phyloP scores from a whole-genome alignment of 2,888 invertebrate species.

The Patella pellucida region DNA sequence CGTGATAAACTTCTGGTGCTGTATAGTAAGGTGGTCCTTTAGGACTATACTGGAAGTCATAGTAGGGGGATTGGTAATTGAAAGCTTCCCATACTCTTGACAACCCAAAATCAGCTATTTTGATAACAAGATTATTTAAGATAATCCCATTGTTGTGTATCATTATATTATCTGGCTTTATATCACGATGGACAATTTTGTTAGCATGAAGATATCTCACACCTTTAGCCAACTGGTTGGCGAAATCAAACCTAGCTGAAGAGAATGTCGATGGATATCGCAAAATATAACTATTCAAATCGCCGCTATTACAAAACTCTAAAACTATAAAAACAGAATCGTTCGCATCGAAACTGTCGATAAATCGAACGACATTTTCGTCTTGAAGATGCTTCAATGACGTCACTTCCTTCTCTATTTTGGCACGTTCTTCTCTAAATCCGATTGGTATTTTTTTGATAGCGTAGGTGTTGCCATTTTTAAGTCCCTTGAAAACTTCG shows the following conservation, averaged over 20 bases:
- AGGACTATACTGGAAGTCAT: not conserved
- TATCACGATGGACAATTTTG: not conserved
- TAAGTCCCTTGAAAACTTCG: not conserved
- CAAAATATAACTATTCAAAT: not conserved
- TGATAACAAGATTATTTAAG: not conserved
- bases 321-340: not conserved
- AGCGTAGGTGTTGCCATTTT: not conserved
- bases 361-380: not conserved
- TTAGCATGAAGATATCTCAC: not conserved
- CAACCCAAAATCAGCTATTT: not conserved
- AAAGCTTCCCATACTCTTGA: not conserved
- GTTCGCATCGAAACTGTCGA: not conserved
- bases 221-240: not conserved
- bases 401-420: not conserved
- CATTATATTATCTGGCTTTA: constrained; percentile 4
- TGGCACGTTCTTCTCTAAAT: not conserved
- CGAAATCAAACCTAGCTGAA: not conserved
- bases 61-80: not conserved
- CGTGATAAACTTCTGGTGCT: not conserved
- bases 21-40: not conserved
- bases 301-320: not conserved
- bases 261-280: not conserved
- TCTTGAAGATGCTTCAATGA: not conserved
- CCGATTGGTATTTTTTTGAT: not conserved
- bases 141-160: not conserved